Base-by-base conservation (phyloP, 2,888 invertebrate species). In the Crocallis elinguaria region DNA sequence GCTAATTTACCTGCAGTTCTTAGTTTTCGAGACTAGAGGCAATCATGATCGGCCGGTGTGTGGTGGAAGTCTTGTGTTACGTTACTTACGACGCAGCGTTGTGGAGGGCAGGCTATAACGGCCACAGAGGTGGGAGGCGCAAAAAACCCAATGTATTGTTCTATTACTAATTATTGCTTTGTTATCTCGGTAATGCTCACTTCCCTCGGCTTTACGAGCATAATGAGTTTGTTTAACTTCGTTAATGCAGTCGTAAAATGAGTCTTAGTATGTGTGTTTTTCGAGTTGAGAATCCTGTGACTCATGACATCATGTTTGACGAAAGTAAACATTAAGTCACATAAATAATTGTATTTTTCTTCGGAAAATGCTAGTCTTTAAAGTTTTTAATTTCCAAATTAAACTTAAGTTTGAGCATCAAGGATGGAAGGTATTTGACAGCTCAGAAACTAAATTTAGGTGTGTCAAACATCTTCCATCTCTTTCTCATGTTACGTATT, bases 11-110 rank as follows among this genome's bases (percentile, higher is more conserved):
- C 63, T 71, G 60, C 27, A 54, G 45, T 46, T 45, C 36, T 46
- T 38, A 30, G 39, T 42, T 32, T 35, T 44, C 21, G 11, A 41
- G 11, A 13, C 17, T 12, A 23, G 37, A 46, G 17, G 36, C 27
- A 39, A 36, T 46, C 45, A 79, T 81, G 79, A 64, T 85, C 39
- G 73, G 76, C 14, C 77, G 77, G 63, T 81, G 75, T 70, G 57
- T 80, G 35, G 60, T 82, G 16, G 82, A 85, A 54, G 76, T 75
- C 49, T 38, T 85, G 49, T 74, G 75, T 62, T 85, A 82, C 55
- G 60, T 81, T 27, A 52, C 80, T 25, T 79, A 82, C 62, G 84
- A 84, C 66, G 64, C 69, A 42, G 63, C 64, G 30, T 64, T 73
- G 59, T 49, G 66, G 41, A 66, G 69, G 66, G 51, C 69, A 49